Base-by-base conservation (phyloP, 2,797 vertebrate species). In the Glyptemys insculpta region DNA sequence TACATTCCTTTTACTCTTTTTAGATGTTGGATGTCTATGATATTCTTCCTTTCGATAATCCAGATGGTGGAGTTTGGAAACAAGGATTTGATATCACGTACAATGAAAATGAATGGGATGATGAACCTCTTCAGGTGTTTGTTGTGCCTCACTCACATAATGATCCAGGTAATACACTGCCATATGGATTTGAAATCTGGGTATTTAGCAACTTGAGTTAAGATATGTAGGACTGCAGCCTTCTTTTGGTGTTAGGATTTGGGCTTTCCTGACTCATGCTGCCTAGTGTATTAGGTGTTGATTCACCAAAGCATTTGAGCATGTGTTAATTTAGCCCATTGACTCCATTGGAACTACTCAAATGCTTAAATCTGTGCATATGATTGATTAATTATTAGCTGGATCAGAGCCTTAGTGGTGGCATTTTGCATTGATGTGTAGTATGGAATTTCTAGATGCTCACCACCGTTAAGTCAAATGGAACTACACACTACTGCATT, bases 61-160 rank as follows among this genome's bases (percentile, higher is more conserved):
- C 98, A 23, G 98, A 99, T 88, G 99, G 99, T 53, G 99, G 99
- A 2, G 98, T 98, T 91, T 99, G 99, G 99, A 99, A 99, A 93
- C 99, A 99, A 98, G 99, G 99, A 21, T 99, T 99, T 86, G 98
- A 99, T 65, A 99, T 99, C 93, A 97, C 96, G 11, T 99, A 99
- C 93, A 96, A 97, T 27, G 98, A 98, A 50, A 95, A 99, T 52
- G 99, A 99, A 84, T 99, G 99, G 99, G 98, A 99, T 79, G 89
- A 88, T 65, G 98, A 99, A 90, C 98, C 98, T 0, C 98, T 99
- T 93, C 99, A 99, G 81, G 98, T 99, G 81, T 99, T 99, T 90
- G 98, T 99, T 83, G 98, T 99, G 52, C 99, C 99, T 87, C 99
- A 99, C 89, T 99, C 99, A 3, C 99, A 99, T 97, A 99, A 99